Evolutionary conservation across 2,888 invertebrate genomes (phyloP), one percentile per base, ranked within the genome.

Genomic region (Augochlorella aurata): DNA sequence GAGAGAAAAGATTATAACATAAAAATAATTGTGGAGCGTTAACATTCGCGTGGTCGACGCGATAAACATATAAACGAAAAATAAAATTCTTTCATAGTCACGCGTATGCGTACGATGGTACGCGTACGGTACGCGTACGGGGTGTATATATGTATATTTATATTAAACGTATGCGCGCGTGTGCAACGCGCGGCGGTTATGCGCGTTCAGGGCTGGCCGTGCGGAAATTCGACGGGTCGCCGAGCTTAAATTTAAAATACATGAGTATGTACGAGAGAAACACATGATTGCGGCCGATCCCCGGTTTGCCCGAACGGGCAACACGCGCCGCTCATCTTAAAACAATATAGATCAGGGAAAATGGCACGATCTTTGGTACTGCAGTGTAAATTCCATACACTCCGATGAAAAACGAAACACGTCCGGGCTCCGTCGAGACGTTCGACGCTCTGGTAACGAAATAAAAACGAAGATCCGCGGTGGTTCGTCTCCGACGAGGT

Each of bases 191-290:
- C 29, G n/a, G 24, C 29, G 38, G 14, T 29, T 63, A 24, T 14
- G 24, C 16, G 2, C 14, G 63, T 1, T 63, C 38, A 9, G 63
- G 38, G 38, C 24, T 14, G 16, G 16, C 8, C 77, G 66, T 66
- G 54, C 69, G 38, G 44, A 44, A 81, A 79, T 84, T 88, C 85
- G 89, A 89, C 90, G 90, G 90, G 87, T 87, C 79, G 84, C 82
- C 71, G 81, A 84, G 79, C 86, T 88, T 88, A 86, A 77, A 84
- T 85, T 81, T 89, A 89, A 69, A 79, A 78, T 82, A 85, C 65
- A 81, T 82, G 89, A 90, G 89, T 91, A 90, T 88, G 83, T 82
- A 77, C 88, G 79, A 83, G 83, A 69, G 70, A 77, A 58, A 12
- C 61, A 24, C 61, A 16, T 29, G 16, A 16, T 16, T 2, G 2